Percentiles rank a stretch among this genome's conserved stretches.
Conservation (phyloP, 2,113 vertebrate species). For the Callipepla californica region DNA sequence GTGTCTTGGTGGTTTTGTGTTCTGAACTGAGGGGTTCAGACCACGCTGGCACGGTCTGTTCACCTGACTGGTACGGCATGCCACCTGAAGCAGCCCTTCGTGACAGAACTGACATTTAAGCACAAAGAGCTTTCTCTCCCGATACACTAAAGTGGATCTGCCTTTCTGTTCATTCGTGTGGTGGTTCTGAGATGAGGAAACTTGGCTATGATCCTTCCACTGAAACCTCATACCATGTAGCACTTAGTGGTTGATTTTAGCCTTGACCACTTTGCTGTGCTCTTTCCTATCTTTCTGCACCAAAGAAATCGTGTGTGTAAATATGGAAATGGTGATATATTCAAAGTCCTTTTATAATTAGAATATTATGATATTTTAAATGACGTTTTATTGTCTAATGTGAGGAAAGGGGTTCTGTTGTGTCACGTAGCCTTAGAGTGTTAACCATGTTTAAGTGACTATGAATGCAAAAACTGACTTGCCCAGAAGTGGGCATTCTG, state of each 20-base stretch:
- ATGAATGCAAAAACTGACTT: background rate
- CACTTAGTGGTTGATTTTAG: slow-evolving; percentile 1
- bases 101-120: background rate
- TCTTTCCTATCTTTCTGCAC: slow-evolving; percentile 30
- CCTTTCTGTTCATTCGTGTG: background rate
- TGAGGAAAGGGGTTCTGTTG: background rate
- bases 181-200: background rate
- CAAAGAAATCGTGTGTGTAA: slow-evolving; percentile 57
- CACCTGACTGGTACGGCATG: background rate
- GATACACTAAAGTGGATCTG: background rate
- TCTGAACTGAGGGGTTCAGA: background rate
- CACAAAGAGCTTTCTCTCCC: background rate
- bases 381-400: background rate
- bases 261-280: background rate
- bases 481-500: background rate
- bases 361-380: slow-evolving; percentile 30
- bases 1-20: background rate
- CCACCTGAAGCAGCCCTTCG: background rate
- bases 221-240: background rate
- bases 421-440: background rate
- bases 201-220: background rate
- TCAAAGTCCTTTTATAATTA: slow-evolving; percentile 44
- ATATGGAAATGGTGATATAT: background rate
- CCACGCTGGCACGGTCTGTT: background rate
- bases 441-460: background rate